Base-by-base conservation (phyloP, 2,888 invertebrate species). In the Erpobdella octoculata region DNA sequence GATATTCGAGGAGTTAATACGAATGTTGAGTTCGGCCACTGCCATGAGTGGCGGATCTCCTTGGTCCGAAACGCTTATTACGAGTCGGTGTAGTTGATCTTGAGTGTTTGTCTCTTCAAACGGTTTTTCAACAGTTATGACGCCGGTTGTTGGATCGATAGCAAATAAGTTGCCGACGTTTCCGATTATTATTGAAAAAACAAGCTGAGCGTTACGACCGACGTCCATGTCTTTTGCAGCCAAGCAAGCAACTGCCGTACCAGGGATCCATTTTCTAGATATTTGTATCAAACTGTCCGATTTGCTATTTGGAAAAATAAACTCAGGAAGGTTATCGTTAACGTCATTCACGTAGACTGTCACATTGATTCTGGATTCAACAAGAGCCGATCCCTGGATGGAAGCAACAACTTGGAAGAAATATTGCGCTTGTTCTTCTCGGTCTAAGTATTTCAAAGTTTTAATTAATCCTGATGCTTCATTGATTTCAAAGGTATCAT, bases 321-420 rank as follows among this genome's bases (percentile, higher is more conserved):
- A 77, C n/a, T 72, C 68, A 1, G 81, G 81, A 6, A 76, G 71
- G 65, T 79, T 77, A 73, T 81, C 81, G 74, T 81, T 81, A n/a
- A 76, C 76, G 72, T 81, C 81, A 0, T 73, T 73, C 2, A 81
- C 76, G 21, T 71, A 71, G 12, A 79, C 76, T 1, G 76, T 76
- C 3, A 78, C 78, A 31, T 75, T 77, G 74, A 74, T 73, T 15
- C 58, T 69, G 28, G 73, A 35, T 36, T 71, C 71, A 15, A 62
- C 62, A 15, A 38, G 18, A n/a, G 38, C n/a, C 1, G 65, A 61
- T 58, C 85, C 85, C 71, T 90, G 90, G 79, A 92, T 92, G 76
- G 91, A 90, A 0, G 92, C 93, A 80, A 91, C 87, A 66, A 93
- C 87, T 59, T 89, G 89, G 48, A 94, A 85, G 2, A 88, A 85